Evolutionary conservation across 2,888 invertebrate species (phyloP).

Genomic region (Phasia obesa): DNA sequence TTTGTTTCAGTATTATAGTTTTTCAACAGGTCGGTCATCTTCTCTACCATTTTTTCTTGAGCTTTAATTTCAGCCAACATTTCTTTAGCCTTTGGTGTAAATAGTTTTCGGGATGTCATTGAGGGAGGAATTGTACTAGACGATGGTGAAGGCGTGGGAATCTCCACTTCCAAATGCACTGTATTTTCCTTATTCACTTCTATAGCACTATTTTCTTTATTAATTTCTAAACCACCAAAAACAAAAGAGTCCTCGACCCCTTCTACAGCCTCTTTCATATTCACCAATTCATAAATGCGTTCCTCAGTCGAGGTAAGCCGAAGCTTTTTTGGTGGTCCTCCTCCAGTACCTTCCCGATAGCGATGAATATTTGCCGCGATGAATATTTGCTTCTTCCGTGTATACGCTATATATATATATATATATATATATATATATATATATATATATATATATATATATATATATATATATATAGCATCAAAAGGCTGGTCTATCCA

Average conservation of each 20-base stretch:
- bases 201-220: constrained; percentile 4
- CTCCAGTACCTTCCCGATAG: constrained; percentile 8
- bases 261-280: constrained; percentile 3
- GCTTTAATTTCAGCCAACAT: constrained; percentile 5
- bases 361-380: background rate
- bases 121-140: constrained; percentile 5
- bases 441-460: too few species aligned
- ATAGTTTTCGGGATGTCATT: constrained; percentile 16
- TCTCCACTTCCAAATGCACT: constrained; percentile 16
- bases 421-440: too few species aligned
- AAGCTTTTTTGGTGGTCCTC: constrained; percentile 15
- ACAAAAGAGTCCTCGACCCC: constrained; percentile 12
- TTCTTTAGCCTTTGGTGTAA: constrained; percentile 22
- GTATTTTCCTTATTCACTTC: constrained; percentile 10
- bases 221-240: constrained; percentile 3
- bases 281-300: too few species aligned
- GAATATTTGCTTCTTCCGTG: constrained; percentile 14
- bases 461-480: too few species aligned
- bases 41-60: constrained; percentile 15
- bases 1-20: constrained; percentile 9
- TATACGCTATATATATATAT: too few species aligned
- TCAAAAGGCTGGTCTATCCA: constrained; percentile 19
- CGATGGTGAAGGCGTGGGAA: constrained; percentile 17
- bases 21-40: background rate
- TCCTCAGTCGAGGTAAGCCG: constrained; percentile 1